These are phyloP conservation scores for Lordiphosa fenestrarum DNA, from an alignment of 2,888 invertebrate species.

Conservation along the genomic window DNA sequence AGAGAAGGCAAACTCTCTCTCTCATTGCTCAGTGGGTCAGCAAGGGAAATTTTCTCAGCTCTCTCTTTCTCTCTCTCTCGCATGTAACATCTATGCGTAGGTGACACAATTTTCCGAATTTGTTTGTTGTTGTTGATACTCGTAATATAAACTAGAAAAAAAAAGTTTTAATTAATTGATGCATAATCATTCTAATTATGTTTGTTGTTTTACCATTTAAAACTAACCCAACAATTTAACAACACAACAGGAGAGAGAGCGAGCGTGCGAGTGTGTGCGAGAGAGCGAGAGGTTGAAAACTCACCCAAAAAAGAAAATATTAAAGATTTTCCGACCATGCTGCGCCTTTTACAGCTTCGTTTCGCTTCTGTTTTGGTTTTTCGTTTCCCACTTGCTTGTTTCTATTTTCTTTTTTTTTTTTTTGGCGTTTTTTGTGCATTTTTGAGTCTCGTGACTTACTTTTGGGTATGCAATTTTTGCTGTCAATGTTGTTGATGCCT, in stretches of 20 bases:
- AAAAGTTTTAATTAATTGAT: slow-evolving; percentile 62
- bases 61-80: slow-evolving; percentile 12
- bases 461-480: slow-evolving; percentile 43
- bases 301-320: too few relatives aligned
- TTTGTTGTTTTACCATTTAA: slow-evolving; percentile 26
- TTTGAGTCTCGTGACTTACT: slow-evolving; percentile 49
- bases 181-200: slow-evolving; percentile 62
- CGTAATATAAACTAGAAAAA: slow-evolving; percentile 41
- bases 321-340: slow-evolving; percentile 15
- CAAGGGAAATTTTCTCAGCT: slow-evolving; percentile 54
- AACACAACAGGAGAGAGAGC: slow-evolving; percentile 1
- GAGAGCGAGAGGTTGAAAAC: background rate
- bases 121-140: slow-evolving; percentile 16
- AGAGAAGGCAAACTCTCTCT: slow-evolving; percentile 11
- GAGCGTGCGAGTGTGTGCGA: background rate
- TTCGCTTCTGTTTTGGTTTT: slow-evolving; percentile 27
- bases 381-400: slow-evolving; percentile 5
- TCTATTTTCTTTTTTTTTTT: slow-evolving; percentile 12
- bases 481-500: slow-evolving; percentile 56
- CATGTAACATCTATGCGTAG: slow-evolving; percentile 42
- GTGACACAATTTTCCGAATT: slow-evolving; percentile 59
- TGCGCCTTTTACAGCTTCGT: slow-evolving; percentile 19
- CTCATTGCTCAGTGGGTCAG: slow-evolving; percentile 54
- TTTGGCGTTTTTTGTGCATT: slow-evolving; percentile 20
- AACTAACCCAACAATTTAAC: slow-evolving; percentile 17